phyloP scores from a whole-genome alignment of 2,797 vertebrate genomes.

The Dryobates pubescens region DNA sequence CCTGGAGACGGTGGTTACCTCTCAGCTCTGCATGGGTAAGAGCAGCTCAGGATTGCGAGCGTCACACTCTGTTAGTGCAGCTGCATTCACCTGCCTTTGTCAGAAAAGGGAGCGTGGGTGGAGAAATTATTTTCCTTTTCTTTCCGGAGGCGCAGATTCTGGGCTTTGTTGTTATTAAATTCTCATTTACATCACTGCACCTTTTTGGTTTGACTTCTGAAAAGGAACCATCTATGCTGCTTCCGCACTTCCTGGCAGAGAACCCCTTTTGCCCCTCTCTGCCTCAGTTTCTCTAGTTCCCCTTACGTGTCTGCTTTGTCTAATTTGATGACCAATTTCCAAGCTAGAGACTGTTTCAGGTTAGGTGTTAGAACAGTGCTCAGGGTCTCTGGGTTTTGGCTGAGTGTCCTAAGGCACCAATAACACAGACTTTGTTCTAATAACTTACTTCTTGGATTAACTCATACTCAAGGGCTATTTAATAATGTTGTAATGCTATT shows the following conservation, averaged over 20 bases:
- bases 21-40: conserved; percentile 64
- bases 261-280: not conserved
- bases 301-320: not conserved
- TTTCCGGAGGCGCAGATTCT: conserved; percentile 75
- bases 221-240: conserved; percentile 16
- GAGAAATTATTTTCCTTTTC: conserved; percentile 80
- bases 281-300: not conserved
- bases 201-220: conserved; percentile 66
- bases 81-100: conserved; percentile 78
- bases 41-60: conserved; percentile 62
- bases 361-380: not conserved
- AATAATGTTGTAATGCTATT: not conserved
- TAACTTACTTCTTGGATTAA: conserved; percentile 18
- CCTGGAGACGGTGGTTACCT: conserved; percentile 42
- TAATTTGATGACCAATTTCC: not conserved
- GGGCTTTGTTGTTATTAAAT: conserved; percentile 76
- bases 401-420: conserved; percentile 10
- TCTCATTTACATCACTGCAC: conserved; percentile 69
- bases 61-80: conserved; percentile 75
- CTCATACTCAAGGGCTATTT: conserved; percentile 25
- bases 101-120: conserved; percentile 78
- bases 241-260: not conserved
- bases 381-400: not conserved
- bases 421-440: conserved; percentile 32
- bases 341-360: not conserved